Evolutionary conservation across 2,113 vertebrate species (phyloP).

Genomic region (Excalfactoria chinensis): DNA sequence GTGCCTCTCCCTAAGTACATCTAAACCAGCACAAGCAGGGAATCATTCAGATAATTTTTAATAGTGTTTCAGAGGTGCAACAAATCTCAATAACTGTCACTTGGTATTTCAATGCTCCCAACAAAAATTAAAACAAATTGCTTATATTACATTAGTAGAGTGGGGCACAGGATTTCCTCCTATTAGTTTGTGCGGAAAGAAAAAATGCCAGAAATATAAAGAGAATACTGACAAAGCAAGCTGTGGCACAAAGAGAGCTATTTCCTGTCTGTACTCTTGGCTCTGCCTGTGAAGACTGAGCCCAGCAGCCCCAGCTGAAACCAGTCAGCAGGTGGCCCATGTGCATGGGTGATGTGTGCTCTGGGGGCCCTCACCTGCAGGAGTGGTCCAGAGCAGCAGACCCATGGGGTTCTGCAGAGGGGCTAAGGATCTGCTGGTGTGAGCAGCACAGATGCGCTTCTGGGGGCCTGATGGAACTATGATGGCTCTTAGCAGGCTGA

Average conservation of each 20-base stretch:
- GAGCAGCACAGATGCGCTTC: neutral
- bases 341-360: neutral
- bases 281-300: neutral
- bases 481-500: neutral
- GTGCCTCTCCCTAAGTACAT: neutral
- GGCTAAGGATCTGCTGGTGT: rapidly evolving
- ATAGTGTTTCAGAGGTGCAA: neutral
- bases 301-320: neutral
- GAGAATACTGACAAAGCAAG: neutral
- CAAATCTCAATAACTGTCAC: neutral
- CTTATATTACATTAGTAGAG: neutral
- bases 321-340: neutral
- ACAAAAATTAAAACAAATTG: neutral
- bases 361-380: neutral
- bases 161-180: neutral
- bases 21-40: neutral
- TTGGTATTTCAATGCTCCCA: neutral
- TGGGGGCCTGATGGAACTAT: neutral
- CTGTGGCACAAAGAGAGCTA: neutral
- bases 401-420: neutral
- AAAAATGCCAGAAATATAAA: neutral
- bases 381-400: neutral
- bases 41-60: neutral
- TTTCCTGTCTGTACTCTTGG: neutral
- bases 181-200: neutral